A percentile compares a stretch with the other conserved stretches of the same genome.
phyloP scores from a whole-genome alignment of 2,888 invertebrate genomes.

The Rotaria magnacalcarata region DNA sequence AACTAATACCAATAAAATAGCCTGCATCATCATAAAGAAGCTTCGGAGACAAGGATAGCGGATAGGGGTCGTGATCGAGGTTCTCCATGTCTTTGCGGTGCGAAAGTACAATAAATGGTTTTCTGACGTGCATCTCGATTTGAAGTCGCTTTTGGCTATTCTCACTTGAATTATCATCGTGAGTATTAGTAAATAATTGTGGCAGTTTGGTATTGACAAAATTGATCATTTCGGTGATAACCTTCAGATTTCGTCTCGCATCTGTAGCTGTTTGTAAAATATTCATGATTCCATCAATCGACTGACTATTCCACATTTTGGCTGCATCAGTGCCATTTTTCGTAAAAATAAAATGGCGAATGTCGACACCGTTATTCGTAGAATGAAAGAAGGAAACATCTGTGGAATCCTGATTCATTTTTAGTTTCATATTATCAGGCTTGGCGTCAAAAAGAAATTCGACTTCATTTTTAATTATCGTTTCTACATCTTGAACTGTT shows the following conservation, averaged over 20 bases:
- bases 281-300: background rate
- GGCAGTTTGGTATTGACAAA: background rate
- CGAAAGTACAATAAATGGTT: background rate
- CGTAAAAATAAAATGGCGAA: background rate
- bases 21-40: conserved; percentile 17
- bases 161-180: no score
- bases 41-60: background rate
- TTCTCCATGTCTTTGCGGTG: background rate
- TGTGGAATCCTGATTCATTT: background rate
- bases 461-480: background rate
- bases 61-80: background rate
- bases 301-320: background rate
- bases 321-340: background rate
- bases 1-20: background rate
- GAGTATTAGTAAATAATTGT: background rate
- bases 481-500: background rate
- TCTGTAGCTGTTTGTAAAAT: background rate
- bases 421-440: background rate
- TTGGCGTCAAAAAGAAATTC: background rate
- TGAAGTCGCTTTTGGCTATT: background rate
- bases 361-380: background rate
- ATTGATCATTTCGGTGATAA: background rate
- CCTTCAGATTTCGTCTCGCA: background rate
- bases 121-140: background rate
- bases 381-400: background rate